phyloP scores from a whole-genome alignment of 2,113 vertebrate genomes.

The Rhea americana region DNA sequence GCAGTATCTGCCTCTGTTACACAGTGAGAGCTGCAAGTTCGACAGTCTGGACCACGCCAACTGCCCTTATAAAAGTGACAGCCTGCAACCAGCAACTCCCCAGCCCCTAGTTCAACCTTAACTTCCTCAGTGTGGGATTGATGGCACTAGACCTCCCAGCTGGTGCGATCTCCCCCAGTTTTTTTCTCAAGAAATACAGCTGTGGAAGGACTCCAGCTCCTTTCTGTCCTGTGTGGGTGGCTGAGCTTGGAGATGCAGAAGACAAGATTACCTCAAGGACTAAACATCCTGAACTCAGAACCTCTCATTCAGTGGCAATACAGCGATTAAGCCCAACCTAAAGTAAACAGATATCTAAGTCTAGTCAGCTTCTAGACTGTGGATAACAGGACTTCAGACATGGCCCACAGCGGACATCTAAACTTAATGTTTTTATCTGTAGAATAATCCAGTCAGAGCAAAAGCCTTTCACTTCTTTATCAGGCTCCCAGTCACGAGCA shows the following conservation, averaged over 20 bases:
- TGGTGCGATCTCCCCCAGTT: not conserved
- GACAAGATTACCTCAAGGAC: not conserved
- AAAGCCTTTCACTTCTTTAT: too few species aligned
- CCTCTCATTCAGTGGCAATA: not conserved
- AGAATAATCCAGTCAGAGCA: too few species aligned
- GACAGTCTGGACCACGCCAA: fast-evolving
- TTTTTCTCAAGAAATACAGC: not conserved
- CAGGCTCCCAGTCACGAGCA: too few species aligned
- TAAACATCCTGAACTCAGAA: not conserved
- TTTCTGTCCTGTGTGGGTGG: not conserved
- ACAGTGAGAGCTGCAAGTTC: not conserved
- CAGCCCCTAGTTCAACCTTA: not conserved
- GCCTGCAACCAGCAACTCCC: not conserved
- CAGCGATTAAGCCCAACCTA: not conserved
- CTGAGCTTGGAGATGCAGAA: not conserved
- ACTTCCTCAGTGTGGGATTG: fast-evolving
- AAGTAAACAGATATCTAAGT: fast-evolving
- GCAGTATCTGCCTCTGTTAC: not conserved
- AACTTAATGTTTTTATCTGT: too few species aligned
- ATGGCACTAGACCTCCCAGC: not conserved
- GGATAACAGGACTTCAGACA: not conserved
- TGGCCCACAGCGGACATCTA: not conserved
- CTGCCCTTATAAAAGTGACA: not conserved
- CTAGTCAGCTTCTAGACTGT: not conserved
- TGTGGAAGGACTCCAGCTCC: not conserved